Base-by-base conservation (phyloP, 2,113 vertebrate species). In the Cebidichthys violaceus region DNA sequence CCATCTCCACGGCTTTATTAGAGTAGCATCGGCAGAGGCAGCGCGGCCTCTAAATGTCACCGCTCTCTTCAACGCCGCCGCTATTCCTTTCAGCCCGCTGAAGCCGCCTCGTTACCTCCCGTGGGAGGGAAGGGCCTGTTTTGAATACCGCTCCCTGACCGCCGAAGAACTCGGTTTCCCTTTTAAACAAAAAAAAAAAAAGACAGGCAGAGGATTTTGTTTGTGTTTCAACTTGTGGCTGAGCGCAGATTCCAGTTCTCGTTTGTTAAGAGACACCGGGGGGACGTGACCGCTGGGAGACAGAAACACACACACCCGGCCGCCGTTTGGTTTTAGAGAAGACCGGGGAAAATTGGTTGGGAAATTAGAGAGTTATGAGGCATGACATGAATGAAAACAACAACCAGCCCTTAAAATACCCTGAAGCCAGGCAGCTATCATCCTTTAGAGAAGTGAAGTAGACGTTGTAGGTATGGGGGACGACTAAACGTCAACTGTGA, bases 21-120 rank as follows among this genome's bases (percentile, higher is more conserved):
- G 83, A 89, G 79, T 24, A 55, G 75, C 86, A 60, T 35, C 17
- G 29, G 81, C 50, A 70, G 67, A 81, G 71, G 83, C 79, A 64
- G 81, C 71, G 18, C 35, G 45, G 82, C 47, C 70, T 65, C 81
- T 77, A 94, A 94, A 95, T 94, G 94, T 94, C 93, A 94, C 85
- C 78, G 89, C 74, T 83, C 89, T 83, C 81, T 89, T 88, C 88
- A 61, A 69, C 54, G 78, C 82, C 68, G 69, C 84, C 4, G 31
- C 76, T 6, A 69, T 90, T 85, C 60, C 86, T 92, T 85, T 87
- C 86, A 77, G 73, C 52, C 77, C 64, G 57, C 68, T 88, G 89
- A 66, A 89, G 85, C 78, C 18, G 65, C 66, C 77, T 70, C 9
- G 1, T 59, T 57, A 35, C 60, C 78, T 90, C 84, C 85, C 66